Conservation (phyloP, 2,888 invertebrate species). For the Meteorus cinctellus region DNA sequence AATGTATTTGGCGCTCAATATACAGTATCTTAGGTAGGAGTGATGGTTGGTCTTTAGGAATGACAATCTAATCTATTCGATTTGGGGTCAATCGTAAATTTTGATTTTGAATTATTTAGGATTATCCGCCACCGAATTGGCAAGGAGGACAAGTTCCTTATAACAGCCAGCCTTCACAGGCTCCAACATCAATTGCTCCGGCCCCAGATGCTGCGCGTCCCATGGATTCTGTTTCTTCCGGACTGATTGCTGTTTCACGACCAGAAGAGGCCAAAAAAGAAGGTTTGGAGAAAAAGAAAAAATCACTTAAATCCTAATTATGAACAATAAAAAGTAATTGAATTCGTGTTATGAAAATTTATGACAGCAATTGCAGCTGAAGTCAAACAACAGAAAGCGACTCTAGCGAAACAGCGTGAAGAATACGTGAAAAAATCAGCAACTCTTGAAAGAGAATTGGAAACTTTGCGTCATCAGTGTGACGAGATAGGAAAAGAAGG, state of each 20-base stretch:
- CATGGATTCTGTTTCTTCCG: slow-evolving; percentile 59
- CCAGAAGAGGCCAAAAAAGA: slow-evolving; percentile 72
- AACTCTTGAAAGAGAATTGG: slow-evolving; percentile 84
- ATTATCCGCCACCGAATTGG: slow-evolving; percentile 70
- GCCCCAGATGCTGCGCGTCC: slow-evolving; percentile 59
- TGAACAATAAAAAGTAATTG: slow-evolving; percentile 43
- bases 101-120: slow-evolving; percentile 61
- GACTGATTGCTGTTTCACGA: slow-evolving; percentile 58
- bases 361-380: slow-evolving; percentile 84
- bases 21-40: slow-evolving; percentile 56
- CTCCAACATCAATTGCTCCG: slow-evolving; percentile 60
- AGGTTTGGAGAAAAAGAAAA: slow-evolving; percentile 57
- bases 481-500: slow-evolving; percentile 84
- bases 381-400: slow-evolving; percentile 87
- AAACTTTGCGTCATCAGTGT: slow-evolving; percentile 85
- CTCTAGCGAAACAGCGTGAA: slow-evolving; percentile 85
- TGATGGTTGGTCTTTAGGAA: slow-evolving; percentile 60
- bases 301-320: not conserved
- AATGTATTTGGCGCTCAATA: not conserved
- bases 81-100: not conserved
- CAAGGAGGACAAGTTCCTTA: slow-evolving; percentile 68
- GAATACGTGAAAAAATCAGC: slow-evolving; percentile 86
- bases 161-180: slow-evolving; percentile 67
- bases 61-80: slow-evolving; percentile 23
- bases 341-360: not conserved